A percentile compares a stretch with the other conserved stretches of the same genome.
These are phyloP conservation scores for Lepeophtheirus nordmannii DNA, from an alignment of 2,888 invertebrate genomes.

Conservation along the genomic window DNA sequence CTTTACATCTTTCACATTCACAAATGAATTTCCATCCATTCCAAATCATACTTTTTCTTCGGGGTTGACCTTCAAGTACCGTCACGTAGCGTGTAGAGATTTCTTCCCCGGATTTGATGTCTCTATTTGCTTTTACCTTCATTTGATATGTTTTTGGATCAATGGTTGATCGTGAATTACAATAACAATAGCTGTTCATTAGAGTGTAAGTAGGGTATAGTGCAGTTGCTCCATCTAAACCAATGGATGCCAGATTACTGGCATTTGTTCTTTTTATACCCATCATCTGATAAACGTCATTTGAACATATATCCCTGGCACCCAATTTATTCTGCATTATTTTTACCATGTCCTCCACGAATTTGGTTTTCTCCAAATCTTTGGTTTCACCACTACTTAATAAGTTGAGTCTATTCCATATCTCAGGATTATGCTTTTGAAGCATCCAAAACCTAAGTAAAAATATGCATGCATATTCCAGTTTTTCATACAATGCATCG, in stretches of 20 bases:
- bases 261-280: constrained; percentile 18
- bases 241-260: background rate
- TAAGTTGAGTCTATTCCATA: background rate
- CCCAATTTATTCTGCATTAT: constrained; percentile 2
- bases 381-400: constrained; percentile 4
- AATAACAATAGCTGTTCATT: background rate
- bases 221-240: background rate
- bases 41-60: background rate
- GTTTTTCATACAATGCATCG: background rate
- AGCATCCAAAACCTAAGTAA: constrained; percentile 14
- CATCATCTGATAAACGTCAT: background rate
- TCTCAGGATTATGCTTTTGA: background rate
- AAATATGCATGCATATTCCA: constrained; percentile 9
- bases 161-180: background rate
- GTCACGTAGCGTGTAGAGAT: constrained; percentile 5
- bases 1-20: background rate
- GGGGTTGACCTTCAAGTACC: background rate
- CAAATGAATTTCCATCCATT: constrained; percentile 7
- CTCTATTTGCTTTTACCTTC: background rate
- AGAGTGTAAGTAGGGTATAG: background rate
- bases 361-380: background rate
- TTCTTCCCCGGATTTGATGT: background rate
- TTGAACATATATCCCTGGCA: background rate
- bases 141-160: constrained; percentile 8
- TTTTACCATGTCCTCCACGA: background rate